phyloP scores from a whole-genome alignment of 2,113 vertebrate genomes.

The Stegostoma tigrinum region DNA sequence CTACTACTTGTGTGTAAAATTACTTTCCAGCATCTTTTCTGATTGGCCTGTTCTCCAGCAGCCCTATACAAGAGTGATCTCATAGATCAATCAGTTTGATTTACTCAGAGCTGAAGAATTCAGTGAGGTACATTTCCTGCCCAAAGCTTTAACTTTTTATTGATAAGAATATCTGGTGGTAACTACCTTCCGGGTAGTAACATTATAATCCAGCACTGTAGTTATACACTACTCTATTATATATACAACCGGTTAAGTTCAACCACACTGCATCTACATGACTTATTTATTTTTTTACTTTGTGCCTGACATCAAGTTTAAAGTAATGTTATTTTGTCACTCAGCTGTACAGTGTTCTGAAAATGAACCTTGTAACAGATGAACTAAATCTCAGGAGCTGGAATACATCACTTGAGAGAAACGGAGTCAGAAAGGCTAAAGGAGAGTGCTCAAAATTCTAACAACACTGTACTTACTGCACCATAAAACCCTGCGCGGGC shows the following conservation, averaged over 20 bases:
- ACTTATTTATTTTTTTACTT: not conserved
- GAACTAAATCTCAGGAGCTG: not conserved
- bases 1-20: too few relatives aligned
- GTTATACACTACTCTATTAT: not conserved
- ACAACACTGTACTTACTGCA: constrained; percentile 62
- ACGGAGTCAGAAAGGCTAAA: not conserved
- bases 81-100: not conserved
- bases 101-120: not conserved
- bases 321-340: not conserved
- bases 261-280: not conserved
- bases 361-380: not conserved
- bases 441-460: not conserved
- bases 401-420: not conserved
- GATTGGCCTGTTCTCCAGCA: not conserved
- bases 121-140: not conserved
- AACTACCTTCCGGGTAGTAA: not conserved
- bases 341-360: not conserved
- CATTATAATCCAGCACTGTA: not conserved
- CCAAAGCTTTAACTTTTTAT: not conserved
- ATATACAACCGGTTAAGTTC: not conserved
- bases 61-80: not conserved
- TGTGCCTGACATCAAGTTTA: not conserved
- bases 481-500: constrained; percentile 83
- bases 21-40: too few relatives aligned
- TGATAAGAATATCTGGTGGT: not conserved